Evolutionary conservation across 2,113 vertebrate genomes (phyloP), one percentile per base, ranked within the genome.

Genomic region (Orycteropus afer): DNA sequence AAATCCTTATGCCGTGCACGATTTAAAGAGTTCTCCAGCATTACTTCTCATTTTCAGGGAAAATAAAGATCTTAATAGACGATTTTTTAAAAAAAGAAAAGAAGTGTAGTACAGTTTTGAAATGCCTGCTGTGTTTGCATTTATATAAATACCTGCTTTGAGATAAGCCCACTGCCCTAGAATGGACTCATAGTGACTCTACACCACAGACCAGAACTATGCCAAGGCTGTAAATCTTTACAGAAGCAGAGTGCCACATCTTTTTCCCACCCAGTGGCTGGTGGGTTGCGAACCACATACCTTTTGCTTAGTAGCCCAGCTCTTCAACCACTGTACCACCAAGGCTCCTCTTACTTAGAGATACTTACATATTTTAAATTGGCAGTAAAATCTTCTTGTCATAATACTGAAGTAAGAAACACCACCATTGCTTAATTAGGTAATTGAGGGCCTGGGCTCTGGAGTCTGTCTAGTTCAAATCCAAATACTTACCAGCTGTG

Each of bases 331-430:
- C n/a, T n/a, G n/a, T n/a, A n/a, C n/a, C n/a, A n/a, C n/a, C n/a
- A n/a, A n/a, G n/a, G n/a, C n/a, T n/a, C n/a, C n/a, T n/a, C n/a
- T n/a, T n/a, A n/a, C n/a, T n/a, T n/a, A n/a, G n/a, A n/a, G n/a
- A n/a, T n/a, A n/a, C n/a, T n/a, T n/a, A n/a, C n/a, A 40, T 89
- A 92, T 90, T 93, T 96, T 93, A 74, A 96, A 76, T 84, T 77
- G 79, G 37, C 51, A 78, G 67, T 77, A 91, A 94, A 90, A 89
- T 87, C 59, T 92, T 69, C 94, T 90, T 76, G 14, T 78, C 53
- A 22, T 76, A 74, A 86, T 45, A 82, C 53, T 78, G 51, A 90
- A 53, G 93, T 95, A 93, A 93, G 88, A 94, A 95, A 79, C 77
- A 87, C 37, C 84, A 96, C 42, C 37, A 40, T 87, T 82, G 86